Evolutionary conservation across 2,797 vertebrate genomes (phyloP).

Genomic region (Podarcis lilfordi): DNA sequence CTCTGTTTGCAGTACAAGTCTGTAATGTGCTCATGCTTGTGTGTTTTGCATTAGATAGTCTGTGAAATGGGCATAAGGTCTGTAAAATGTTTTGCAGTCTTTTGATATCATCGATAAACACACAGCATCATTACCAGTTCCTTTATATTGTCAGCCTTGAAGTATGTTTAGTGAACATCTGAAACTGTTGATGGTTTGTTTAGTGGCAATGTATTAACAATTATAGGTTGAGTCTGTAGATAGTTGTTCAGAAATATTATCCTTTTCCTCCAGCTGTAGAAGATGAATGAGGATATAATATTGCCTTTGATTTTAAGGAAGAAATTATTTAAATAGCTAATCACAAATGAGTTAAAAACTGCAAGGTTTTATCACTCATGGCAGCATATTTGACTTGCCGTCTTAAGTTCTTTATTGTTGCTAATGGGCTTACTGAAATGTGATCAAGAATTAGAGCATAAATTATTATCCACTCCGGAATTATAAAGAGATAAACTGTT

Average conservation of each 20-base stretch:
- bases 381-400: conserved; percentile 7
- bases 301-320: conserved; percentile 13
- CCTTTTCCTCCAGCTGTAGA: neutral
- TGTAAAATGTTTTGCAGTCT: neutral
- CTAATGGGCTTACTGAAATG: conserved; percentile 24
- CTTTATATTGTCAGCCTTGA: neutral
- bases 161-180: conserved; percentile 4
- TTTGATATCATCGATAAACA: neutral
- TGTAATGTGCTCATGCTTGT: neutral
- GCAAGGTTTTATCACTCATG: neutral
- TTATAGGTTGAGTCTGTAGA: neutral
- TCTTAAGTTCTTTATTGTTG: neutral
- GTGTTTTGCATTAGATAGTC: neutral
- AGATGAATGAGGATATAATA: neutral
- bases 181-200: neutral
- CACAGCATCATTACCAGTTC: neutral
- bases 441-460: neutral
- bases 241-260: neutral
- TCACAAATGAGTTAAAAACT: neutral
- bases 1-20: neutral
- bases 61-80: neutral
- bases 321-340: conserved; percentile 15
- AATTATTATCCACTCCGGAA: conserved; percentile 20
- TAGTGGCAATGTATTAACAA: neutral
- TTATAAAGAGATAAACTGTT: neutral